Percentiles rank a stretch among this genome's conserved stretches.
These are phyloP conservation scores for Entelurus aequoreus DNA, from an alignment of 2,113 vertebrate species.

Conservation along the genomic window DNA sequence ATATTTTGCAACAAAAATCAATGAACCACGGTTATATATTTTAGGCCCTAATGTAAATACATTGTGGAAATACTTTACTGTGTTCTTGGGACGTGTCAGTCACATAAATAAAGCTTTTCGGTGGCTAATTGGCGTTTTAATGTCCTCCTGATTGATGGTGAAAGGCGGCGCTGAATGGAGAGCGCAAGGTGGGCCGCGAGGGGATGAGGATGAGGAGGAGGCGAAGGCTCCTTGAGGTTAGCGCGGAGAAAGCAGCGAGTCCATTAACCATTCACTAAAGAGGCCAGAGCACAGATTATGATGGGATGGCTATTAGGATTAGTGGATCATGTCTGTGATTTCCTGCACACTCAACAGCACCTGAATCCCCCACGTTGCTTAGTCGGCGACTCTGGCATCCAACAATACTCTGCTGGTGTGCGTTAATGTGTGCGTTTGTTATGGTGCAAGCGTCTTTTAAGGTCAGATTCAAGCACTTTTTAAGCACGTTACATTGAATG, in stretches of 20 bases:
- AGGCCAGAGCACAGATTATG: conserved; percentile 45
- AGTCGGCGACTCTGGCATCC: conserved; percentile 50
- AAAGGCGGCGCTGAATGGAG: conserved; percentile 7
- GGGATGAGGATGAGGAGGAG: neutral
- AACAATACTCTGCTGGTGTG: neutral
- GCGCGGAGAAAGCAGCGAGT: conserved; percentile 29
- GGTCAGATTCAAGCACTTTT: conserved; percentile 1
- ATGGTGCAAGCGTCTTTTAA: neutral
- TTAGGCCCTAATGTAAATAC: too few relatives aligned
- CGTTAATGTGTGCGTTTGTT: neutral
- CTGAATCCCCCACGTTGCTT: conserved; percentile 65
- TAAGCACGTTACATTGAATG: neutral
- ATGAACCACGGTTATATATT: too few relatives aligned
- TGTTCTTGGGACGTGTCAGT: too few relatives aligned
- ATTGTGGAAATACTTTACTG: too few relatives aligned
- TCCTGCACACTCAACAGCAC: conserved; percentile 71
- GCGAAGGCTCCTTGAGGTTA: conserved; percentile 18
- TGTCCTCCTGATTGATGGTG: conserved; percentile 37
- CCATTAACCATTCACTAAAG: conserved; percentile 55
- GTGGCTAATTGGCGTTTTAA: conserved; percentile 34
- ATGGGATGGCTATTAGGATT: conserved; percentile 65
- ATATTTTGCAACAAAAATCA: neutral
- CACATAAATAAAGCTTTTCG: conserved; percentile 40
- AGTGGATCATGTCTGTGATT: conserved; percentile 57
- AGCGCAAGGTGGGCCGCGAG: conserved; percentile 19